Percentiles rank a stretch among this genome's conserved stretches.
These are phyloP conservation scores for Calyptommatus sinebrachiatus DNA, from an alignment of 2,113 vertebrate species.

Conservation along the genomic window DNA sequence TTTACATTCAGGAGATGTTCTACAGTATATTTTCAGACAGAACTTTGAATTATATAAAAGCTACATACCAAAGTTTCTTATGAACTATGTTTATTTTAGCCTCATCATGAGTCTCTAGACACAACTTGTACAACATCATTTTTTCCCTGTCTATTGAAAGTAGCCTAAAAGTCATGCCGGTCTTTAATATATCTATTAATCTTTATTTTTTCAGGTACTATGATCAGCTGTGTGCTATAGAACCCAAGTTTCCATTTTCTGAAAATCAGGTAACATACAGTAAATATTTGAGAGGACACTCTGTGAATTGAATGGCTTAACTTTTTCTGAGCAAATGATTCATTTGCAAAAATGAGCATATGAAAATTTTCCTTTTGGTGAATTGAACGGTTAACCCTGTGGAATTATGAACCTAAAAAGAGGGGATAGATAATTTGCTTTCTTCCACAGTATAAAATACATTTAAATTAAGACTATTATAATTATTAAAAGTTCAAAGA, in stretches of 20 bases:
- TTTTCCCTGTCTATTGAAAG: too few species aligned
- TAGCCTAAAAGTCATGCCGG: too few species aligned
- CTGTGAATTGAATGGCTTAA: background rate
- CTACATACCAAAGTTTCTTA: background rate
- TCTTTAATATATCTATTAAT: background rate
- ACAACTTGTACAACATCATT: too few species aligned
- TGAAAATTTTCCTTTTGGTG: background rate
- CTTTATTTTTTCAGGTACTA: constrained; percentile 81
- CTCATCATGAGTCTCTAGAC: too few species aligned
- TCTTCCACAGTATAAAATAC: background rate
- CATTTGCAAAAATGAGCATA: background rate
- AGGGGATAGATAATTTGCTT: background rate
- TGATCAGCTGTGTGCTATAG: constrained; percentile 93
- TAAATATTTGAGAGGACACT: background rate
- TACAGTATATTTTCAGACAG: background rate
- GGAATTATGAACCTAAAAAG: background rate
- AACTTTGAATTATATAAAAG: background rate
- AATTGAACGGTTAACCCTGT: background rate
- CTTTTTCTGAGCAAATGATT: background rate
- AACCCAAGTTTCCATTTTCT: constrained; percentile 96
- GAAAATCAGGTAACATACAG: constrained; percentile 88
- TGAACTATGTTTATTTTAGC: background rate
- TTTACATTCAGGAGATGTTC: background rate
- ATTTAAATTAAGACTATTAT: background rate
- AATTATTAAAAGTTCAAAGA: background rate